Evolutionary conservation across 2,888 invertebrate species (phyloP).

Genomic region (Adelphocoris suturalis): DNA sequence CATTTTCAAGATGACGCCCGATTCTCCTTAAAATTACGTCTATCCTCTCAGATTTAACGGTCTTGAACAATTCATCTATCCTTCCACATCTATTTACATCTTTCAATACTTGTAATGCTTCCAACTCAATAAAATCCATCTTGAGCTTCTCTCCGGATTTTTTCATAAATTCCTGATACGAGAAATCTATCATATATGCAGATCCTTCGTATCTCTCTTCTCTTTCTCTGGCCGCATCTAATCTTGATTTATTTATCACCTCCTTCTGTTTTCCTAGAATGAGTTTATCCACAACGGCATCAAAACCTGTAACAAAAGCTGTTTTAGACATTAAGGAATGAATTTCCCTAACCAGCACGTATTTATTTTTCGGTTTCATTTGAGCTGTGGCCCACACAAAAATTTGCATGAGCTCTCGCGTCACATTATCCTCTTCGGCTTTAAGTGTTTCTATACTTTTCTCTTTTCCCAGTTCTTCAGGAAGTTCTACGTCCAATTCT

Average conservation of each 20-base stretch:
- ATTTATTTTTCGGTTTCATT: conserved; percentile 56
- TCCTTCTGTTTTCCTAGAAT: conserved; percentile 60
- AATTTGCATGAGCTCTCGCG: conserved; percentile 43
- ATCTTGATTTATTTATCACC: conserved; percentile 39
- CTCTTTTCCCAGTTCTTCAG: background rate
- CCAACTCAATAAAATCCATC: conserved; percentile 45
- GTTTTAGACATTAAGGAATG: conserved; percentile 47
- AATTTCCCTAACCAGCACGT: conserved; percentile 40
- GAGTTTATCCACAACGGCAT: conserved; percentile 42
- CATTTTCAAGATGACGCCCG: conserved; percentile 15
- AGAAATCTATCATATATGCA: background rate
- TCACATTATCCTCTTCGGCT: background rate
- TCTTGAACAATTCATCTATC: conserved; percentile 55
- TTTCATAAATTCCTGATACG: conserved; percentile 26
- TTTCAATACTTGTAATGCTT: conserved; percentile 58
- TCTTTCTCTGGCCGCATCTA: background rate
- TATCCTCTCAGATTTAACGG: conserved; percentile 11
- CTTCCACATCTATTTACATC: conserved; percentile 59
- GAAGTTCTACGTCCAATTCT: conserved; percentile 26
- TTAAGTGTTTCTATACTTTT: background rate
- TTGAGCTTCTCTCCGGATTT: conserved; percentile 37
- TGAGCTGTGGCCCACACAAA: conserved; percentile 56
- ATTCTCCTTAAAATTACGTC: conserved; percentile 41
- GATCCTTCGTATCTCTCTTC: conserved; percentile 41
- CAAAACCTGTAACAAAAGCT: conserved; percentile 41